Percentiles rank a stretch among this genome's conserved stretches.
These are phyloP conservation scores for Drosophila setifemur DNA, from an alignment of 1,140 invertebrate species.

Conservation along the genomic window DNA sequence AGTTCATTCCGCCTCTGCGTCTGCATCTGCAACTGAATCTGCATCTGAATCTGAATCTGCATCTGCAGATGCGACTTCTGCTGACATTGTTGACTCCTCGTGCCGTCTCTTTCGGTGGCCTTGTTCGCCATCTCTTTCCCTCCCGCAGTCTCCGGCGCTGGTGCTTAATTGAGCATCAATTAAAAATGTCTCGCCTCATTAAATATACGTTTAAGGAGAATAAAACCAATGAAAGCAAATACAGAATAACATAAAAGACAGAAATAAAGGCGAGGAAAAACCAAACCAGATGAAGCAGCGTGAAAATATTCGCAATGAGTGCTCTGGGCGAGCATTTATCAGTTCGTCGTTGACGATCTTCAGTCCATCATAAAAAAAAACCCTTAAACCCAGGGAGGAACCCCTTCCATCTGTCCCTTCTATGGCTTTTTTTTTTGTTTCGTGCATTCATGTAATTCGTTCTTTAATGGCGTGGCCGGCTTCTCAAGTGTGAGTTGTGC, in stretches of 20 bases:
- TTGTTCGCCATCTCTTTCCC: not conserved
- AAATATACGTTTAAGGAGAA: constrained; percentile 50
- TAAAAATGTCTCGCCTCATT: constrained; percentile 77
- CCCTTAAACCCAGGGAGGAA: constrained; percentile 1
- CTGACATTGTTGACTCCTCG: constrained; percentile 8
- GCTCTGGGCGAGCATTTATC: constrained; percentile 15
- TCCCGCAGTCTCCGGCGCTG: constrained; percentile 1
- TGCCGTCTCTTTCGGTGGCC: not conserved
- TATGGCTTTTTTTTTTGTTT: not conserved
- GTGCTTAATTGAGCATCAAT: constrained; percentile 76
- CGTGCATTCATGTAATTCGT: constrained; percentile 6
- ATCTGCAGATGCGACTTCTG: not conserved
- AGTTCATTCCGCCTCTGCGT: too few relatives aligned
- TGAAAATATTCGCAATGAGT: constrained; percentile 12
- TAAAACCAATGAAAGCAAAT: constrained; percentile 8
- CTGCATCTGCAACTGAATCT: too few relatives aligned
- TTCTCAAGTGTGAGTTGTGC: constrained; percentile 46
- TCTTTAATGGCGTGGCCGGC: constrained; percentile 12
- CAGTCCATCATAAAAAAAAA: not conserved
- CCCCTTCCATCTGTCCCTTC: not conserved
- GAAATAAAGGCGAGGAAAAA: not conserved
- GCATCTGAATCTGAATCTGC: too few relatives aligned
- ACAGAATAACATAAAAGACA: not conserved
- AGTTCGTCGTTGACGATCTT: constrained; percentile 14
- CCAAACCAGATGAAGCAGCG: constrained; percentile 6